Evolutionary conservation across 2,888 invertebrate species (phyloP).

Genomic region (Rhorus exstirpatorius): DNA sequence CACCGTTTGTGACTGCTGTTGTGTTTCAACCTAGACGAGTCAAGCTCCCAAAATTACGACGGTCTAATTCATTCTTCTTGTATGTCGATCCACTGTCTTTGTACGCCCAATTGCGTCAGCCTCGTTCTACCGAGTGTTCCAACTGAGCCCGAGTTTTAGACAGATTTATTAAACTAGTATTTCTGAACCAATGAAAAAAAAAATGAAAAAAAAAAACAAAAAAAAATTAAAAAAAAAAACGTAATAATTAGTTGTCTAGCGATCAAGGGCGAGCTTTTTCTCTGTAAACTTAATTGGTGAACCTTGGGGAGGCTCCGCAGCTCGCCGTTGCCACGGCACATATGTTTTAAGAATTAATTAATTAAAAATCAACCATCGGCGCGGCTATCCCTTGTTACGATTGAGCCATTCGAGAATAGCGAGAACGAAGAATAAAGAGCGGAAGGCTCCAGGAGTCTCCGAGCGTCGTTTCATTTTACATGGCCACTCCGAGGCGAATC

Average conservation of each 20-base stretch:
- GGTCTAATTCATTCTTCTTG: slow-evolving; percentile 58
- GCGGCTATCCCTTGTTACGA: slow-evolving; percentile 77
- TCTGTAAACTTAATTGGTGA: slow-evolving; percentile 66
- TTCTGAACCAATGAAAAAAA: too few relatives aligned
- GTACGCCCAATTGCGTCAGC: slow-evolving; percentile 58
- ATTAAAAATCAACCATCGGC: slow-evolving; percentile 81
- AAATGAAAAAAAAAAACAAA: too few relatives aligned
- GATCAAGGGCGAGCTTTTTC: slow-evolving; percentile 72
- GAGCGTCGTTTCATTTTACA: slow-evolving; percentile 75
- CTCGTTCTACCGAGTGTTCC: slow-evolving; percentile 84
- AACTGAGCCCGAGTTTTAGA: slow-evolving; percentile 84
- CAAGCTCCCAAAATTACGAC: slow-evolving; percentile 49
- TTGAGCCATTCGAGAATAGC: slow-evolving; percentile 81
- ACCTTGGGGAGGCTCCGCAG: slow-evolving; percentile 59
- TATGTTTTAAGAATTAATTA: slow-evolving; percentile 70
- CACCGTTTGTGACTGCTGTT: slow-evolving; percentile 29
- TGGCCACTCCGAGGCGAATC: slow-evolving; percentile 82
- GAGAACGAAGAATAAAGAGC: slow-evolving; percentile 27
- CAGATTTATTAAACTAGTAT: slow-evolving; percentile 85
- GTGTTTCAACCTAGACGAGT: slow-evolving; percentile 31
- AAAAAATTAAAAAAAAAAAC: too few relatives aligned
- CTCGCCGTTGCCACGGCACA: slow-evolving; percentile 51
- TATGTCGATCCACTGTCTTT: slow-evolving; percentile 62
- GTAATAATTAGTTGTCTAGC: slow-evolving; percentile 69
- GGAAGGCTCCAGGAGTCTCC: slow-evolving; percentile 69